Conservation (phyloP, 2,888 invertebrate genomes). For the Protodeltote pygarga region DNA sequence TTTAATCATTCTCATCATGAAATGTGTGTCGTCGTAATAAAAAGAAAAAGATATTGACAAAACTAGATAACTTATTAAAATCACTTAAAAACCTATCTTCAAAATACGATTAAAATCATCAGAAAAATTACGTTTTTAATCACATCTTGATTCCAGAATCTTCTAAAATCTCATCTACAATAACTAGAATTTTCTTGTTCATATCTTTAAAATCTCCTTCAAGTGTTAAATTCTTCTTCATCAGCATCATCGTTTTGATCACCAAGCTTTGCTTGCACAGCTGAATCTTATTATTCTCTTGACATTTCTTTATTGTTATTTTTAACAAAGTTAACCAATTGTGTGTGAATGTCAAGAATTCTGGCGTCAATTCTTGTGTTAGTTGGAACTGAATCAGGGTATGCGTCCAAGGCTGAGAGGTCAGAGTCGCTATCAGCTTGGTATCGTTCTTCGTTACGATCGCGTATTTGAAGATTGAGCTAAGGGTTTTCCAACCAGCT, state of each 20-base stretch:
- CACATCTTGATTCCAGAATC: slow-evolving; percentile 49
- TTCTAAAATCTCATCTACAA: slow-evolving; percentile 66
- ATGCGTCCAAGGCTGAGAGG: slow-evolving; percentile 80
- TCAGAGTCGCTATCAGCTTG: slow-evolving; percentile 68
- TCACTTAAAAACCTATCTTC: no score
- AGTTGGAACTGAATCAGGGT: slow-evolving; percentile 76
- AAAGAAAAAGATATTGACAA: no score
- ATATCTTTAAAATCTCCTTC: slow-evolving; percentile 60
- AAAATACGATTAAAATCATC: no score
- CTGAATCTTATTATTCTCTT: slow-evolving; percentile 56
- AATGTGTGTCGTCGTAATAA: no score
- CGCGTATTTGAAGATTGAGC: slow-evolving; percentile 76
- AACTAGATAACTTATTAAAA: no score
- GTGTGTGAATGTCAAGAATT: slow-evolving; percentile 71
- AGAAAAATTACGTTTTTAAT: background rate
- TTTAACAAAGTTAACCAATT: slow-evolving; percentile 74
- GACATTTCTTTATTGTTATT: slow-evolving; percentile 67
- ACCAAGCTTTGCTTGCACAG: slow-evolving; percentile 69
- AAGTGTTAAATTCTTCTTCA: slow-evolving; percentile 63
- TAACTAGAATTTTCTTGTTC: slow-evolving; percentile 56
- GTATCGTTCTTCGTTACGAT: slow-evolving; percentile 70
- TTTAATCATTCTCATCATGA: no score
- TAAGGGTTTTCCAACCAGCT: slow-evolving; percentile 77
- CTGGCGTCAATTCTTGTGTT: slow-evolving; percentile 67
- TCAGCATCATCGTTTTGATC: slow-evolving; percentile 63